Evolutionary conservation across 2,113 vertebrate genomes (phyloP), one percentile per base, ranked within the genome.

Genomic region (Tragelaphus strepsiceros): DNA sequence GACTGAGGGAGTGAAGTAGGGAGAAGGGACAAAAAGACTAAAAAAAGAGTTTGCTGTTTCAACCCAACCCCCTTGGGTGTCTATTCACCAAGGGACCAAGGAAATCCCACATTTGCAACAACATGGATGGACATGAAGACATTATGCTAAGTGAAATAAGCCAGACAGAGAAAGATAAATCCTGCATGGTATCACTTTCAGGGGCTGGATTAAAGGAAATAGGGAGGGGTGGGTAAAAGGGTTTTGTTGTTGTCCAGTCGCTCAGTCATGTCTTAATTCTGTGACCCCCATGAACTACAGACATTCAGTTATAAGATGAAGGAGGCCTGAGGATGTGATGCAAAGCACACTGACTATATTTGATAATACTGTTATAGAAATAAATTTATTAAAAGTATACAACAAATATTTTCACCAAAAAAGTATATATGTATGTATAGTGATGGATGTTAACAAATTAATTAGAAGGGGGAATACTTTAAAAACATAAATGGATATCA

Each of bases 191-290:
- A 6, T 58, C 53, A 84, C 53, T 26, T 84, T 22, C 78, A 32
- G 9, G 17, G 46, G 9, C 78, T 81, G 16, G 28, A 53, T 13
- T 32, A 32, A 30, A 32, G 49, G 17, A 53, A 53, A 21, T 12
- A 53, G 17, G 10, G 49, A 81, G 49, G 1, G 17, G 1, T 81
- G 28, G 8, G 77, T 80, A 32, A 11, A 80, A 80, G 46, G 26
- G 46, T 32, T 39, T 39, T 39, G 5, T 12, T 22, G 1, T 22
- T 39, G 64, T 71, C n/a, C 2, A 39, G n/a, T 39, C 2, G 0
- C 19, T 71, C 67, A 71, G 67, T 39, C 67, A 39, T 6, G 10
- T 39, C 67, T 35, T 21, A 71, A 6, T 21, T 71, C n/a, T 39
- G 10, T 22, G 10, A 39, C 10, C 67, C n/a, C n/a, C 19, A 39